phyloP scores from a whole-genome alignment of 1,140 invertebrate genomes.

The Paraescarpia echinospica region DNA sequence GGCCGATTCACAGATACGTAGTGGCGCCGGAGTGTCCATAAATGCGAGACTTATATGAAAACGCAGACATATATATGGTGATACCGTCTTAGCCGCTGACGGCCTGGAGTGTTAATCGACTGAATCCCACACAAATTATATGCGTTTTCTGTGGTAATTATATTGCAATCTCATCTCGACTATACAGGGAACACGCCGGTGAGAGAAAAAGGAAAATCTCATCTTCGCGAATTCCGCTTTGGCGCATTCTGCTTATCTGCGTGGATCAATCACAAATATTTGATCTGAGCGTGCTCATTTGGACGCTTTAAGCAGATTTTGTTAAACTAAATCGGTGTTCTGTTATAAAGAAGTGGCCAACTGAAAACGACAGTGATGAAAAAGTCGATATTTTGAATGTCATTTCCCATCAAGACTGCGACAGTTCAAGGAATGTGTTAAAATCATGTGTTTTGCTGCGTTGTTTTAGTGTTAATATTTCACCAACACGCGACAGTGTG shows the following conservation, averaged over 20 bases:
- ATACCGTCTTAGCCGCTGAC: background rate
- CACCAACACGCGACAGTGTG: background rate
- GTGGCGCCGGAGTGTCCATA: background rate
- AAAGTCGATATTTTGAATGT: background rate
- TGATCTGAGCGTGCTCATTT: background rate
- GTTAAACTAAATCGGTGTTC: background rate
- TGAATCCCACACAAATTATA: background rate
- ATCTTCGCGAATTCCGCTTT: background rate
- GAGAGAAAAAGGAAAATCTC: background rate
- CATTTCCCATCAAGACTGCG: no score
- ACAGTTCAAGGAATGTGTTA: background rate
- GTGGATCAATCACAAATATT: background rate
- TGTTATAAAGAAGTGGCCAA: background rate
- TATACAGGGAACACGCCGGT: background rate
- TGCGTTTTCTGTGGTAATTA: background rate
- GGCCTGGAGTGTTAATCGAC: no score
- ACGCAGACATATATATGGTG: background rate
- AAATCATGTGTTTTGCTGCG: background rate
- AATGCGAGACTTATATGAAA: background rate
- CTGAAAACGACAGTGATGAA: background rate
- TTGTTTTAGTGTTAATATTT: background rate
- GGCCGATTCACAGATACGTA: background rate
- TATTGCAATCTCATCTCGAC: background rate
- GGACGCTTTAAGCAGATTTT: background rate
- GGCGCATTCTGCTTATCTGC: background rate